Percentiles rank a stretch among this genome's conserved stretches.
Evolutionary conservation across 2,113 vertebrate genomes (phyloP).

Genomic region (Camelus bactrianus): DNA sequence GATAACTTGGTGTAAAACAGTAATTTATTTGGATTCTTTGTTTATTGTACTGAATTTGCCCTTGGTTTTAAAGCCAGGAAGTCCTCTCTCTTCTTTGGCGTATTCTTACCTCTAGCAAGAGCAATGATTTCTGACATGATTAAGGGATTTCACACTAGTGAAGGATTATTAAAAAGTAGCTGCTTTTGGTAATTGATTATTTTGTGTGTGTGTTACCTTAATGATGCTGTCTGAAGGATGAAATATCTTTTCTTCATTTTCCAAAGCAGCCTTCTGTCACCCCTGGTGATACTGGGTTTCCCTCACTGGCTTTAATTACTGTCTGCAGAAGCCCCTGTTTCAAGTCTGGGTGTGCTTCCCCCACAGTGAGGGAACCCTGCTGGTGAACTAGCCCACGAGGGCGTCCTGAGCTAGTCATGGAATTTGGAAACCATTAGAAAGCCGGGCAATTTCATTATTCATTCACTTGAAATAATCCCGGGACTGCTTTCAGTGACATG

Average conservation of each 20-base stretch:
- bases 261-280: constrained; percentile 11
- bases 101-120: neutral
- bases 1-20: neutral
- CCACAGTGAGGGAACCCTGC: neutral
- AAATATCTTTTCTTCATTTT: constrained; percentile 65
- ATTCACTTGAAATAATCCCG: constrained; percentile 85
- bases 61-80: constrained; percentile 35
- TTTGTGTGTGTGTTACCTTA: constrained; percentile 26
- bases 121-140: constrained; percentile 36
- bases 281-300: neutral
- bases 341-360: neutral
- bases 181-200: constrained; percentile 67
- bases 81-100: neutral
- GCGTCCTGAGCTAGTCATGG: neutral
- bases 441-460: constrained; percentile 76
- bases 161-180: constrained; percentile 62
- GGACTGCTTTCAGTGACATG: constrained; percentile 85
- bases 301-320: constrained; percentile 12
- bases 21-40: neutral
- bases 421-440: constrained; percentile 75
- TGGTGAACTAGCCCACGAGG: neutral
- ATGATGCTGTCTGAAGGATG: constrained; percentile 62
- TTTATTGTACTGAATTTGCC: neutral
- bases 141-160: neutral
- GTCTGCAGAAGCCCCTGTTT: neutral